A percentile compares a stretch with the other conserved stretches of the same genome.
Conservation (phyloP, 2,797 vertebrate species). For the Hydrocynus forskahlii region DNA sequence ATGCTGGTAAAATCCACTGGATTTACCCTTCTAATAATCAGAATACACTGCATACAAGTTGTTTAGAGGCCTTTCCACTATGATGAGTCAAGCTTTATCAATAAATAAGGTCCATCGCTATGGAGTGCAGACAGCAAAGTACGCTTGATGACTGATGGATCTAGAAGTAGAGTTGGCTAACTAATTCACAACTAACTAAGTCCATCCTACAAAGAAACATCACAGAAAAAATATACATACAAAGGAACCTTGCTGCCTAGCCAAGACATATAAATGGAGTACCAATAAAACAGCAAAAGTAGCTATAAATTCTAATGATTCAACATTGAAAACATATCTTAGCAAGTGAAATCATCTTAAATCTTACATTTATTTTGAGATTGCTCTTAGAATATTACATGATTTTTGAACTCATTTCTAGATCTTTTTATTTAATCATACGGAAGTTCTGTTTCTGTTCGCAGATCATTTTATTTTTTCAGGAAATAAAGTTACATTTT, state of each 20-base stretch:
- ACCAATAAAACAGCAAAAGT: background rate
- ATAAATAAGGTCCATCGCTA: background rate
- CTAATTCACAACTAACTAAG: background rate
- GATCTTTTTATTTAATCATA: too few relatives aligned
- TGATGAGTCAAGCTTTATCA: background rate
- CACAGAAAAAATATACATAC: background rate
- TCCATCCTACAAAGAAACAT: background rate
- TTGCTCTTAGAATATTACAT: too few relatives aligned
- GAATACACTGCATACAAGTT: background rate
- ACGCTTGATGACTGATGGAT: constrained; percentile 37
- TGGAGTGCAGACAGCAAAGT: constrained; percentile 28
- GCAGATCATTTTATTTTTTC: too few relatives aligned
- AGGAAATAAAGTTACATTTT: too few relatives aligned
- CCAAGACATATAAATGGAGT: background rate
- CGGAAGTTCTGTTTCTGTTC: too few relatives aligned
- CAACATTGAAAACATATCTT: too few relatives aligned
- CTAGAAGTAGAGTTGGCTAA: background rate
- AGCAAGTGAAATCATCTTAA: background rate
- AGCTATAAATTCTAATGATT: background rate
- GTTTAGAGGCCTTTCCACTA: background rate
- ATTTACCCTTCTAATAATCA: background rate
- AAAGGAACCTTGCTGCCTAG: background rate
- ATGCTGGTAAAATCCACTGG: background rate
- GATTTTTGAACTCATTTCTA: too few relatives aligned
- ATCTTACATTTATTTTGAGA: background rate